Evolutionary conservation across 2,797 vertebrate genomes (phyloP).

Genomic region (Coregonus sp.): DNA sequence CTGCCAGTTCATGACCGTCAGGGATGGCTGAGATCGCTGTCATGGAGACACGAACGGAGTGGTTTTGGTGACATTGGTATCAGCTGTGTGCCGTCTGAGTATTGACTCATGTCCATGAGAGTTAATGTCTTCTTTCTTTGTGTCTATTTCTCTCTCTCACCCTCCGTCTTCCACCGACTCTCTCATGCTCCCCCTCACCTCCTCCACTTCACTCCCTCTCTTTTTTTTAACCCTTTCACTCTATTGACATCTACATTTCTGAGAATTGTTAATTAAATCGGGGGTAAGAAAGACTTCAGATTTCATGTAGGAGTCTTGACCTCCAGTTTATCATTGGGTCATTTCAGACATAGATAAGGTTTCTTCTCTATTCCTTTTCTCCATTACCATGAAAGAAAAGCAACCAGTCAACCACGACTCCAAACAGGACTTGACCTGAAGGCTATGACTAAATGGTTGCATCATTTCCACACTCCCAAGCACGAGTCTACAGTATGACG

Average conservation of each 20-base stretch:
- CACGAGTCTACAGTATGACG: background rate
- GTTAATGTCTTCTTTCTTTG: background rate
- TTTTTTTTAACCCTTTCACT: constrained; percentile 14
- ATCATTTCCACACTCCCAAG: background rate
- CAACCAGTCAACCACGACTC: background rate
- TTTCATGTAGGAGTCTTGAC: constrained; percentile 31
- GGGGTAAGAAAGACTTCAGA: background rate
- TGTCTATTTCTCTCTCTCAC: background rate
- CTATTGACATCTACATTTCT: constrained; percentile 9
- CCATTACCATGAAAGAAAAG: background rate
- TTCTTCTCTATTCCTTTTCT: background rate
- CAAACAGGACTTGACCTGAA: background rate
- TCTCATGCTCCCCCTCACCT: constrained; percentile 5
- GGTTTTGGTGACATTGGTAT: constrained; percentile 43
- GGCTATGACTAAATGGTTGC: background rate
- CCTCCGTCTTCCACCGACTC: background rate
- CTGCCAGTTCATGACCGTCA: background rate
- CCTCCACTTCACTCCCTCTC: background rate
- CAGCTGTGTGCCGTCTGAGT: constrained; percentile 37
- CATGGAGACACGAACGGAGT: constrained; percentile 48
- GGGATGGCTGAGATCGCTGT: constrained; percentile 36
- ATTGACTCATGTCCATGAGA: constrained; percentile 33
- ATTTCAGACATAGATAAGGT: constrained; percentile 36
- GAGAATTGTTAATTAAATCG: background rate
- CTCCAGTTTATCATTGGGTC: constrained; percentile 37